phyloP scores from a whole-genome alignment of 2,888 invertebrate genomes.

The Nasonia oneida region DNA sequence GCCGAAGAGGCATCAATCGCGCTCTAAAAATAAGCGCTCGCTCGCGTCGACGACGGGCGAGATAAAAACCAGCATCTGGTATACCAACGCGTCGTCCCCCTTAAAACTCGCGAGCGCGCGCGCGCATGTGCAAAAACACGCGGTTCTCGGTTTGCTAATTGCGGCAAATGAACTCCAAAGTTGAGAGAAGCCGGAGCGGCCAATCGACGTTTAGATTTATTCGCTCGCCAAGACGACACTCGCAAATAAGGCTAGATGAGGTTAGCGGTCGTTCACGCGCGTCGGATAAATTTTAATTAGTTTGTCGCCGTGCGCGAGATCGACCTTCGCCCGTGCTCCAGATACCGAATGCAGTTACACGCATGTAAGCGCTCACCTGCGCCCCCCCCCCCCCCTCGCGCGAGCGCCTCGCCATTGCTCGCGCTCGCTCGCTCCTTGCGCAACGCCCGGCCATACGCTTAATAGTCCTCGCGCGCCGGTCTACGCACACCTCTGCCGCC shows the following conservation, averaged over 20 bases:
- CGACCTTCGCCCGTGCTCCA: slow-evolving; percentile 66
- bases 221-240: slow-evolving; percentile 7
- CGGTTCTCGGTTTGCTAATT: slow-evolving; percentile 48
- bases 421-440: slow-evolving; percentile 20
- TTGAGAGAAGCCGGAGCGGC: background rate
- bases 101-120: background rate
- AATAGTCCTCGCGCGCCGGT: slow-evolving; percentile 28
- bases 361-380: background rate
- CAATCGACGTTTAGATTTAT: slow-evolving; percentile 33
- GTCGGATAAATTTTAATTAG: slow-evolving; percentile 60
- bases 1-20: slow-evolving; percentile 63
- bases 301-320: slow-evolving; percentile 52
- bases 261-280: slow-evolving; percentile 34
- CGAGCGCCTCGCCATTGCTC: slow-evolving; percentile 41
- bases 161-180: slow-evolving; percentile 57
- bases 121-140: background rate
- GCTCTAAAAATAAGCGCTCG: slow-evolving; percentile 61
- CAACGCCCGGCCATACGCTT: slow-evolving; percentile 36
- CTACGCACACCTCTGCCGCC: slow-evolving; percentile 6
- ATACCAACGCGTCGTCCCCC: background rate
- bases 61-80: background rate
- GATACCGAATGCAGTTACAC: slow-evolving; percentile 62
- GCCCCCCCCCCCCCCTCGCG: background rate
- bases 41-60: slow-evolving; percentile 27
- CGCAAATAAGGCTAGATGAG: slow-evolving; percentile 58